Conservation (phyloP, 2,888 invertebrate species). For the Zhuqinia jingwanae region DNA sequence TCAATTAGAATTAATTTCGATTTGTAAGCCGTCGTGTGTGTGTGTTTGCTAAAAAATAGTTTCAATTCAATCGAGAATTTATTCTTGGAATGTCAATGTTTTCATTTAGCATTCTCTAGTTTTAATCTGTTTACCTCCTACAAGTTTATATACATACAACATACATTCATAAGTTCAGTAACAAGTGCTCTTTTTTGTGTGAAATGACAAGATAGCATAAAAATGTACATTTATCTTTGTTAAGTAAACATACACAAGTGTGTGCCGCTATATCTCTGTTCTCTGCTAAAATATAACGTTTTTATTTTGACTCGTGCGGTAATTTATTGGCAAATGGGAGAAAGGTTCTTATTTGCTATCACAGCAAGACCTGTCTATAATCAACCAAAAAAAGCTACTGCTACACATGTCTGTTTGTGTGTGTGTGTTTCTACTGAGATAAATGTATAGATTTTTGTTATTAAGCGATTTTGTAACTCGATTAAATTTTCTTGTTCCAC, state of each 20-base stretch:
- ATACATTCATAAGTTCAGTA: no score
- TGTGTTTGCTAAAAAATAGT: neutral
- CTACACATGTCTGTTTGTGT: neutral
- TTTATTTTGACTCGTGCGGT: neutral
- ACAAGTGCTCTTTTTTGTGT: constrained; percentile 26
- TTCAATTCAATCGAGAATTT: no score
- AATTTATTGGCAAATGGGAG: constrained; percentile 8
- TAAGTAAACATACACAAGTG: neutral
- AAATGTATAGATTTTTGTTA: neutral
- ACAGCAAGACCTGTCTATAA: no score
- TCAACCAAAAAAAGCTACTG: neutral
- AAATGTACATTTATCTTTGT: constrained; percentile 21
- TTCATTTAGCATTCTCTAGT: neutral
- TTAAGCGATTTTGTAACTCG: neutral
- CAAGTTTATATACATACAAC: no score
- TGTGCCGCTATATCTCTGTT: neutral
- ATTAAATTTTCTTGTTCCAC: neutral
- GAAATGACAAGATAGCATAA: constrained; percentile 2
- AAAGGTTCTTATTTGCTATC: no score
- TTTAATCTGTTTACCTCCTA: neutral
- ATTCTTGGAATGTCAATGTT: neutral
- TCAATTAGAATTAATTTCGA: neutral
- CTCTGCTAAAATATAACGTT: neutral
- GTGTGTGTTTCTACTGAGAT: no score
- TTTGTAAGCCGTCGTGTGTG: neutral